Evolutionary conservation across 1,140 invertebrate species (phyloP), one percentile per base, ranked within the genome.

Genomic region (Papilio polyxenes): DNA sequence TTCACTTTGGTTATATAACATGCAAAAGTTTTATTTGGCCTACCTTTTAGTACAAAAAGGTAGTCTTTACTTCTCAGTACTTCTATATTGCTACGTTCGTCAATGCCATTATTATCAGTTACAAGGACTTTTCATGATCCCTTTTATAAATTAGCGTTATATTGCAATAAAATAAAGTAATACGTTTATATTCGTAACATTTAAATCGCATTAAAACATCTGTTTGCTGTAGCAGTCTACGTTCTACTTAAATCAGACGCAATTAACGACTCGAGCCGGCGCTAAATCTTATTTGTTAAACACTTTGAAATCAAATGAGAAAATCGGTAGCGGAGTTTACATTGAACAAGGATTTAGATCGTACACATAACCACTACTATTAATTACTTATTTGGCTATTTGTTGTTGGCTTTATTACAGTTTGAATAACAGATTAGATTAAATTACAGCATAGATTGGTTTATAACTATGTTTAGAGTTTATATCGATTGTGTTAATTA

Each of bases 231-330:
- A 65, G 62, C 62, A 65, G 65, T 72, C 65, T 72, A 40, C 3
- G 65, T 72, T 72, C 65, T 72, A 72, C 37, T 72, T 72, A 72
- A 72, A 72, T 72, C 65, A 72, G 31, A 72, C 31, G 65, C 65
- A 72, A 72, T 72, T 72, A 72, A 72, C 65, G 65, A 40, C 31
- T 37, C 65, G 11, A 72, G 65, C 31, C 31, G 65, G 37, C 62
- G 31, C 65, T 72, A 72, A 72, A 72, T 72, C 65, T 40, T 72
- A 72, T 72, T 72, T 72, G 65, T 72, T 72, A 72, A 37, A 72
- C 65, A 72, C 65, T 72, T 72, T 72, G 31, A 72, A 72, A 72
- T 72, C 31, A 40, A 72, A 72, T 72, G 65, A 40, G 65, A 37
- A 72, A 72, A 72, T 69, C 65, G 65, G 23, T 69, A 69, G 65